phyloP scores from a whole-genome alignment of 2,888 invertebrate genomes.

The Rhamnusium bicolor region DNA sequence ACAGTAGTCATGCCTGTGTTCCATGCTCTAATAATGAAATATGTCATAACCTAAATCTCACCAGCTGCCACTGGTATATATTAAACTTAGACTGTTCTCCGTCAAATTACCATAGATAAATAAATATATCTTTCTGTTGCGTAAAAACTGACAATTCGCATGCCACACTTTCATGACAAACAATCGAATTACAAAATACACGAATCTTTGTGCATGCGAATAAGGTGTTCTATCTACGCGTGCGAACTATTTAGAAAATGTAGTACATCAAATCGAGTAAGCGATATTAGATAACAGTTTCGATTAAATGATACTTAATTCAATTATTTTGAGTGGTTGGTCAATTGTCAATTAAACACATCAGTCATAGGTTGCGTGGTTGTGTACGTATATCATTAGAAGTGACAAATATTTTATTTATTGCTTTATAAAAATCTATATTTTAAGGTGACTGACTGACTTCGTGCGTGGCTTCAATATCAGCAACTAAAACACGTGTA shows the following conservation, averaged over 20 bases:
- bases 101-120: background rate
- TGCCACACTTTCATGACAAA: background rate
- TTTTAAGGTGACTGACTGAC: background rate
- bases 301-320: background rate
- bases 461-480: conserved; percentile 9
- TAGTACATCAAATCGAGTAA: background rate
- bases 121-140: background rate
- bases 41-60: too few relatives aligned
- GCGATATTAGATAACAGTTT: background rate
- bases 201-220: background rate
- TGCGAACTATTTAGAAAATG: background rate
- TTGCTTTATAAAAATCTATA: background rate
- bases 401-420: background rate
- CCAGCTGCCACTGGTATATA: too few relatives aligned
- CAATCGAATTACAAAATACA: background rate
- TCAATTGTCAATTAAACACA: background rate
- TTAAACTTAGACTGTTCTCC: background rate
- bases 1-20: too few relatives aligned
- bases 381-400: background rate
- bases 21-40: too few relatives aligned
- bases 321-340: background rate
- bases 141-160: background rate
- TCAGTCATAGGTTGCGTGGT: background rate
- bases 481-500: conserved; percentile 6
- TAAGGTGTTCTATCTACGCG: background rate